Conservation (phyloP, 2,797 vertebrate genomes). For the Steatocranus sp. region DNA sequence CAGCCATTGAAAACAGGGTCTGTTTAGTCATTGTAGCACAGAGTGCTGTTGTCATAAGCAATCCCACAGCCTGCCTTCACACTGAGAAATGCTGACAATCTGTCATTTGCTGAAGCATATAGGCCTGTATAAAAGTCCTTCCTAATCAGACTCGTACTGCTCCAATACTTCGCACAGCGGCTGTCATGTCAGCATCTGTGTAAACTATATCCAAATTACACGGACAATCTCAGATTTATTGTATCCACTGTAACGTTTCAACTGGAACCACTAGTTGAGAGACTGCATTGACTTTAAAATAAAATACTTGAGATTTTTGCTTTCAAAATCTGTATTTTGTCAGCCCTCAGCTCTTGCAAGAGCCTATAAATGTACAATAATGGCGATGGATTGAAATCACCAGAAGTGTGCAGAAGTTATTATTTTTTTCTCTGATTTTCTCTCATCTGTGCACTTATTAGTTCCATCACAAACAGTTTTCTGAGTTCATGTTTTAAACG, state of each 20-base stretch:
- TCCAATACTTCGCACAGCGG: not conserved
- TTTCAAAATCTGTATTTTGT: not conserved
- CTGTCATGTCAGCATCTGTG: not conserved
- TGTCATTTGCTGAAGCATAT: conserved; percentile 34
- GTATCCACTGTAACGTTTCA: not conserved
- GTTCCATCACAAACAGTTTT: not conserved
- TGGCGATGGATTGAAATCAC: not conserved
- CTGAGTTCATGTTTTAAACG: not conserved
- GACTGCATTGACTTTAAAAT: not conserved
- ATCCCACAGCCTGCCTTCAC: conserved; percentile 35
- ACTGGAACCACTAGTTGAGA: not conserved
- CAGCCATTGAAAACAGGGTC: conserved; percentile 57
- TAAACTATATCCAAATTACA: not conserved
- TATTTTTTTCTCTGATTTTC: not conserved
- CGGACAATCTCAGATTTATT: not conserved
- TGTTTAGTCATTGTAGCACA: conserved; percentile 57
- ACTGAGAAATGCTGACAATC: conserved; percentile 27
- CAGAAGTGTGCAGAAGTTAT: not conserved
- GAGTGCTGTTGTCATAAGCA: conserved; percentile 58
- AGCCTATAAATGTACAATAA: not conserved
- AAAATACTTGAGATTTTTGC: not conserved
- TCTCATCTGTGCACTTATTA: not conserved
- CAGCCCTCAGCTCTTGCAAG: not conserved
- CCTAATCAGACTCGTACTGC: conserved; percentile 5
- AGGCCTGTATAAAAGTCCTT: not conserved